phyloP scores from a whole-genome alignment of 2,113 vertebrate species.

The Hyperopisus bebe region DNA sequence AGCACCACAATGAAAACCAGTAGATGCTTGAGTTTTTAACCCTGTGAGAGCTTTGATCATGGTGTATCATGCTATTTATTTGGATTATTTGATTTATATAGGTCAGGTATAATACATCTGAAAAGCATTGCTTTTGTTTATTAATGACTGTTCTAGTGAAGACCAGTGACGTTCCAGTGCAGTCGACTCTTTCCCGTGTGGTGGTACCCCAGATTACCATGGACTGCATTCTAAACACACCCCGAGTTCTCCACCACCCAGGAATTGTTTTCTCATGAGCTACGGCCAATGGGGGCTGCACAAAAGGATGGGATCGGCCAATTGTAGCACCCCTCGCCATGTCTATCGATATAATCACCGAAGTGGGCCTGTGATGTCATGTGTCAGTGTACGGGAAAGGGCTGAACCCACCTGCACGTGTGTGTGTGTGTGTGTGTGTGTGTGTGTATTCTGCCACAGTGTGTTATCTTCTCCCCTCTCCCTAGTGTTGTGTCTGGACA shows the following conservation, averaged over 20 bases:
- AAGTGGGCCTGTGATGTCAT: not conserved
- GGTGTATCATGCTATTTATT: not conserved
- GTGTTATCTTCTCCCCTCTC: not conserved
- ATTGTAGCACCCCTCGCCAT: not conserved
- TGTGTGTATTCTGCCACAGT: not conserved
- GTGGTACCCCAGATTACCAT: not conserved
- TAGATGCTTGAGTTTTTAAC: not conserved
- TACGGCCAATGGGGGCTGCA: not conserved
- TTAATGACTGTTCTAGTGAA: not conserved
- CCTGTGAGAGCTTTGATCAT: not conserved
- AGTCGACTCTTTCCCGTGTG: not conserved
- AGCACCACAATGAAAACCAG: not conserved
- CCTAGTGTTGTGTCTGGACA: conserved; percentile 4
- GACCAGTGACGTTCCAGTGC: not conserved
- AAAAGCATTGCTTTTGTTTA: not conserved
- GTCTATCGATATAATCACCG: not conserved
- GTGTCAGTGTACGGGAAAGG: not conserved
- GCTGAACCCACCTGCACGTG: not conserved
- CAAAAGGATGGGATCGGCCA: not conserved
- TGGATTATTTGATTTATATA: not conserved
- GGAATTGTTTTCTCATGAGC: not conserved
- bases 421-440: not conserved
- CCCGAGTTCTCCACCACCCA: not conserved
- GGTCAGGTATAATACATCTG: not conserved
- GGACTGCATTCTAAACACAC: not conserved